Evolutionary conservation across 2,888 invertebrate genomes (phyloP), one percentile per base, ranked within the genome.

Genomic region (Heliconius erato): DNA sequence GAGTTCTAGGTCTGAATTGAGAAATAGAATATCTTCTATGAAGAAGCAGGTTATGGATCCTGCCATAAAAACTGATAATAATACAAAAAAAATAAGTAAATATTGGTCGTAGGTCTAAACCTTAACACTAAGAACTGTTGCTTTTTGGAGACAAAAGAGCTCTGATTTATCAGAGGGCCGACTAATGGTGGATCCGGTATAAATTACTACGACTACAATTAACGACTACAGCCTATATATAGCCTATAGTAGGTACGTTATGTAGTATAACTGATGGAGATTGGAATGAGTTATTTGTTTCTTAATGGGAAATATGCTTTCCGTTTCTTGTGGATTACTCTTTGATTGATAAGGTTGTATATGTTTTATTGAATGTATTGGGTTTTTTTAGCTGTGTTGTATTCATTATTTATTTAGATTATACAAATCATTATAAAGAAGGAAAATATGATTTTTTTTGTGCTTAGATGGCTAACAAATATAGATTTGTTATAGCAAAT

Each of bases 131-230:
- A 69, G 84, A 84, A 83, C 84, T 91, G 92, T 92, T 91, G 90
- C 92, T 88, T 86, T 85, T 84, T 83, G 81, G 86, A 91, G 90
- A 92, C 92, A 92, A 93, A 92, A 92, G 93, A 90, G 89, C 87
- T 83, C 90, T 93, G 92, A 94, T 94, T 94, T 94, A 94, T 94
- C 87, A 90, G 88, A 84, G 86, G 82, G 88, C 86, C 89, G 88
- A 90, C 89, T 91, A 91, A 91, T 90, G 90, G 91, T 84, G 88
- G 90, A 90, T 89, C 86, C 87, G 86, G 89, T 90, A 92, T 93
- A 93, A 94, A 93, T 94, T 91, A 93, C 91, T 87, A 86, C 84
- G 86, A 85, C 84, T 79, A 90, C 90, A 91, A 92, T 92, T 92
- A 93, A 92, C 91, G 91, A 91, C 89, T 89, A 26, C 9, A 49